Conservation (phyloP, 2,113 vertebrate genomes). For the Ciconia maguari region DNA sequence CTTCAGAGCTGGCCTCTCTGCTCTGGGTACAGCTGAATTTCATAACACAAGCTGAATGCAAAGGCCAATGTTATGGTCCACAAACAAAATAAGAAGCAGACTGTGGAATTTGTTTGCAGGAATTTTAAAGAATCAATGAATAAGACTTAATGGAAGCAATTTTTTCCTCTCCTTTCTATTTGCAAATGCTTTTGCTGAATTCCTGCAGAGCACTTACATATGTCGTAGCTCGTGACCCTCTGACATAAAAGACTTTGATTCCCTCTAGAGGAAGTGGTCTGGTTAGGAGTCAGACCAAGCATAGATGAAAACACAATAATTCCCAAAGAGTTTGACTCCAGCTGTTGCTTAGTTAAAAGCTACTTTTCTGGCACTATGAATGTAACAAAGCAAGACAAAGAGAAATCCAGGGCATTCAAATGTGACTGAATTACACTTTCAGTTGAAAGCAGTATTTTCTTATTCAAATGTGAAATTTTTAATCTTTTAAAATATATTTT, state of each 20-base stretch:
- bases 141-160: not conserved
- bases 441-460: not conserved
- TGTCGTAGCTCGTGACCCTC: conserved; percentile 13
- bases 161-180: not conserved
- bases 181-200: not conserved
- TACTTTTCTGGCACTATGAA: not conserved
- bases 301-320: not conserved
- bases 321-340: conserved; percentile 18
- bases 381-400: not conserved
- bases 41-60: not conserved
- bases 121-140: not conserved
- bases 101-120: not conserved
- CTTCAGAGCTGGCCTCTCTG: not conserved
- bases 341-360: conserved; percentile 40
- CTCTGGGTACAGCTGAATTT: not conserved
- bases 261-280: not conserved
- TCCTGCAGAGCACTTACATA: conserved; percentile 1
- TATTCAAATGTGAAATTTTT: not conserved
- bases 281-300: not conserved
- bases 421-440: not conserved
- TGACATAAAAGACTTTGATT: conserved; percentile 37
- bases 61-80: not conserved
- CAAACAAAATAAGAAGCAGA: not conserved
- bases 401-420: not conserved
- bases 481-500: not conserved